Base-by-base conservation (phyloP, 2,888 invertebrate species). In the Tachina lurida region DNA sequence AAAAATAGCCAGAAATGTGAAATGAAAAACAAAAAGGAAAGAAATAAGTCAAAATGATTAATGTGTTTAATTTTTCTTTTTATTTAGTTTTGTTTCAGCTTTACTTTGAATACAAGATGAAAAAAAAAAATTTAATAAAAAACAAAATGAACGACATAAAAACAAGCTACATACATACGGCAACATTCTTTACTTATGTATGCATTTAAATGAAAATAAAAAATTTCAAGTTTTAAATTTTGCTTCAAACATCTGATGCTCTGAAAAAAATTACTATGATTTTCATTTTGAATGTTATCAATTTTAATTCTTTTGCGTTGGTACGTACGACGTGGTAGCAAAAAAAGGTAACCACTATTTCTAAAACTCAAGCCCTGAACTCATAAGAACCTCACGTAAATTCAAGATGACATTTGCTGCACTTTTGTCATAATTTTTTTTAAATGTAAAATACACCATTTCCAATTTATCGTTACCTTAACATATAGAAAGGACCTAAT, bases 21-120 rank as follows among this genome's bases (percentile, higher is more conserved):
- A 77, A 63, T 63, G 41, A 68, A 84, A 65, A 81, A 68, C 63
- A 84, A 75, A 90, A 89, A 90, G 90, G 89, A 91, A 90, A 89
- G 90, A 91, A 90, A 91, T 91, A 91, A 91, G 91, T 91, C 91
- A 90, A 91, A 90, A 91, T 91, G 91, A 91, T 91, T 91, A 91
- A 91, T 91, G 91, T 90, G 86, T 89, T 88, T 90, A 89, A 84
- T 83, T 88, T 83, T 84, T 78, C 58, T 41, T 65, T 79, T 79
- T 31, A 31, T 75, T 56, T 47, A 78, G 83, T 88, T 84, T 86
- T 19, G 73, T 60, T 85, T 86, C 79, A 80, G 67, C 47, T 54
- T 83, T 68, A 80, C 76, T 84, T 79, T 75, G 68, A 77, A 81
- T 84, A 81, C 60, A 75, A 81, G 56, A 73, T 47, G 70, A 39